Evolutionary conservation across 2,888 invertebrate species (phyloP).

Genomic region (Himalopsyche japonica): DNA sequence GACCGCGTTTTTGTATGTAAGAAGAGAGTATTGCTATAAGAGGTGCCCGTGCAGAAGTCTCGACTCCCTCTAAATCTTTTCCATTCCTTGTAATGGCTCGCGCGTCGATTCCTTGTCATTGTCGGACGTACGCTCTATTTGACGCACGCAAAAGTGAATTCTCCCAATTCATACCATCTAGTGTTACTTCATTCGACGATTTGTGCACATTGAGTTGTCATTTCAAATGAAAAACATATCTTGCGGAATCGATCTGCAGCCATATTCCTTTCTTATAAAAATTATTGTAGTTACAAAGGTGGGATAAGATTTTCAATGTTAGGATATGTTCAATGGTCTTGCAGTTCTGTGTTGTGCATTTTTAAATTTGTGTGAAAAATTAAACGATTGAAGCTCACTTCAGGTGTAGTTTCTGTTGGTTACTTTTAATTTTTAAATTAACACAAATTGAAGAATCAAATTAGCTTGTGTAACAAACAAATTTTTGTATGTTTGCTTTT

Average conservation of each 20-base stretch:
- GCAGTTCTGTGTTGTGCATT: constrained; percentile 37
- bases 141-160: too few species aligned
- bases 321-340: constrained; percentile 33
- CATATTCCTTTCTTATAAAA: constrained; percentile 38
- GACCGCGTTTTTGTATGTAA: constrained; percentile 1
- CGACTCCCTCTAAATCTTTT: constrained; percentile 37
- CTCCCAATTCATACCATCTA: too few species aligned
- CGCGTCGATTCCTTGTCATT: not conserved
- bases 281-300: constrained; percentile 26
- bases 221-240: not conserved
- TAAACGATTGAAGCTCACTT: not conserved
- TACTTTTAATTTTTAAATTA: not conserved
- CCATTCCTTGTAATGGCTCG: constrained; percentile 35
- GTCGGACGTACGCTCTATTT: too few species aligned
- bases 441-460: constrained; percentile 1
- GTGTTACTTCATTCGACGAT: not conserved
- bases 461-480: constrained; percentile 21
- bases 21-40: constrained; percentile 22
- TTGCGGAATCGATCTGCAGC: not conserved
- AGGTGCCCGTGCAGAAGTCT: constrained; percentile 40
- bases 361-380: constrained; percentile 14
- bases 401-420: constrained; percentile 4
- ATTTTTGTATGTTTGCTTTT: constrained; percentile 22
- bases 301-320: constrained; percentile 29
- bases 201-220: not conserved